Percentiles rank a stretch among this genome's conserved stretches.
Evolutionary conservation across 2,888 invertebrate genomes (phyloP).

Genomic region (Agrilus biguttatus): DNA sequence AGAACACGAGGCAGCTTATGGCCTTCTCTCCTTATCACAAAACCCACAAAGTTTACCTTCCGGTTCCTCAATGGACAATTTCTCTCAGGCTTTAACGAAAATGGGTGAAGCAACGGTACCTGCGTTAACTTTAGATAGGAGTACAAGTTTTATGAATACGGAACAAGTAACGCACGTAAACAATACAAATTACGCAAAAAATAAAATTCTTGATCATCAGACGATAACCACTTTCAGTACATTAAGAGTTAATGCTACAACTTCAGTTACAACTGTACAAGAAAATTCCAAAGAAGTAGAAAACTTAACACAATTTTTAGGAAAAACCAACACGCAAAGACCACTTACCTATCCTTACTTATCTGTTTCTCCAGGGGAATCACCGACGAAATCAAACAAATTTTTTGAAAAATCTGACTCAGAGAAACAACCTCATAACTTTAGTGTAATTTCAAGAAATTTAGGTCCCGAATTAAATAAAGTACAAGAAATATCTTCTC

Average conservation of each 20-base stretch:
- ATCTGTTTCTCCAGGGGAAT: conserved; percentile 7
- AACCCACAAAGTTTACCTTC: conserved; percentile 20
- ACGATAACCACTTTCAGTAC: conserved; percentile 11
- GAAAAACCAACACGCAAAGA: conserved; percentile 38
- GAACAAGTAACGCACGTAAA: conserved; percentile 29
- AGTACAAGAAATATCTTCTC: neutral
- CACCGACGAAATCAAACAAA: neutral
- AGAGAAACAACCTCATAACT: neutral
- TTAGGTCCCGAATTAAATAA: neutral
- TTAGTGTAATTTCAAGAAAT: too few species aligned
- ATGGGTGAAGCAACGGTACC: neutral
- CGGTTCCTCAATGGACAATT: conserved; percentile 5
- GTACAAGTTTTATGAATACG: conserved; percentile 20
- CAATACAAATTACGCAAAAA: conserved; percentile 29
- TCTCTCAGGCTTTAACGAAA: neutral
- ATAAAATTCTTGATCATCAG: conserved; percentile 26
- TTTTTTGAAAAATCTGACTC: conserved; percentile 1
- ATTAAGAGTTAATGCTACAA: conserved; percentile 10
- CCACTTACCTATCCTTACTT: conserved; percentile 56
- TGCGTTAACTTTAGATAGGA: conserved; percentile 2
- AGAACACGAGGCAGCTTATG: conserved; percentile 77
- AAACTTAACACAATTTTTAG: conserved; percentile 20
- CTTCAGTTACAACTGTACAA: conserved; percentile 3
- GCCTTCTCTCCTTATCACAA: conserved; percentile 60
- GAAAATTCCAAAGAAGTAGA: conserved; percentile 13